These are phyloP conservation scores for Oreochromis mossambicus DNA, from an alignment of 2,797 vertebrate genomes.

Conservation along the genomic window DNA sequence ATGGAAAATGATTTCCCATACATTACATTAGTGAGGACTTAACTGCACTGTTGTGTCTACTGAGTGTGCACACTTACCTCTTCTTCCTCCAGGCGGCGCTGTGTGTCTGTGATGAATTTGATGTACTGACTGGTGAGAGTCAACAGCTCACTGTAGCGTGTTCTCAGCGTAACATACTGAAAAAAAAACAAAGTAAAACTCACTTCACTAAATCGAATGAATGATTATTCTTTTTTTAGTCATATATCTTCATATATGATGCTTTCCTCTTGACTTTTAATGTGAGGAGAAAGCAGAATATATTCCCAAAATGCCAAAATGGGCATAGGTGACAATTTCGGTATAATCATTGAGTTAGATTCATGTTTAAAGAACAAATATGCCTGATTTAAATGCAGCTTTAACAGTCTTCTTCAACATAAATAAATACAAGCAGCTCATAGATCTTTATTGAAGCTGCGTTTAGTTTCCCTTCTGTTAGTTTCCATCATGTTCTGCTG, in stretches of 20 bases:
- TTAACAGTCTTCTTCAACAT: background rate
- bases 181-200: background rate
- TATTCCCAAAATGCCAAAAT: background rate
- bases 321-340: rapidly evolving
- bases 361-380: background rate
- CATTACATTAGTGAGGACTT: constrained; percentile 12
- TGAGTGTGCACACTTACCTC: constrained; percentile 77
- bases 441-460: background rate
- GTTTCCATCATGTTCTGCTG: background rate
- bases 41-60: background rate
- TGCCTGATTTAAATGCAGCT: background rate
- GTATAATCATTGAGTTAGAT: background rate
- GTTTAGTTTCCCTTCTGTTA: background rate
- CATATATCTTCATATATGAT: background rate
- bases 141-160: constrained; percentile 89
- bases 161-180: constrained; percentile 90
- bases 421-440: background rate
- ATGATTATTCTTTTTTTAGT: rapidly evolving
- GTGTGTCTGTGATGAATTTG: constrained; percentile 85
- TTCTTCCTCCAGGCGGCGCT: constrained; percentile 87
- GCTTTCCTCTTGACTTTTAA: rapidly evolving
- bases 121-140: constrained; percentile 91
- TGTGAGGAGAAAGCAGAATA: rapidly evolving
- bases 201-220: background rate
- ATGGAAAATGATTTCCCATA: constrained; percentile 32